phyloP scores from a whole-genome alignment of 2,797 vertebrate genomes.

The Pangasius larnaudii region DNA sequence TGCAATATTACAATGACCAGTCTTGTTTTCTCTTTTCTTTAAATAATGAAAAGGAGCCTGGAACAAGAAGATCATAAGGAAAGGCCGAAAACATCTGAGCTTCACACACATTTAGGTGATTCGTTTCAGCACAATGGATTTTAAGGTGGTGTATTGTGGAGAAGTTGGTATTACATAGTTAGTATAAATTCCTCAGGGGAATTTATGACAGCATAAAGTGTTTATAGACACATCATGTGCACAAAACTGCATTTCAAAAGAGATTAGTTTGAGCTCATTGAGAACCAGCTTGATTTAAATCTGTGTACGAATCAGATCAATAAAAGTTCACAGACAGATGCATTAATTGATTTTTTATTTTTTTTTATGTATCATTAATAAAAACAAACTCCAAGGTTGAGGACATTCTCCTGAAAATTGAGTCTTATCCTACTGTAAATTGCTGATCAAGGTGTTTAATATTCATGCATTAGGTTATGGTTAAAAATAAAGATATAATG shows the following conservation, averaged over 20 bases:
- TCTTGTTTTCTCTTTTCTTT: conserved; percentile 55
- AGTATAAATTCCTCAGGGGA: conserved; percentile 39
- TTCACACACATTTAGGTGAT: conserved; percentile 60
- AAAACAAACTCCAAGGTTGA: neutral
- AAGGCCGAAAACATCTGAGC: conserved; percentile 37
- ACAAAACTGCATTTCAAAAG: neutral
- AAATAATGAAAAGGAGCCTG: conserved; percentile 33
- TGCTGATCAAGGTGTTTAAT: neutral
- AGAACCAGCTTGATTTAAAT: neutral
- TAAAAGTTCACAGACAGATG: neutral
- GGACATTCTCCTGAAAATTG: neutral
- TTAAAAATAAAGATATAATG: neutral
- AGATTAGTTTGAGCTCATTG: neutral
- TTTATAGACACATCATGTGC: conserved; percentile 9
- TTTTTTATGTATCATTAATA: neutral
- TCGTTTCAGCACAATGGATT: conserved; percentile 58
- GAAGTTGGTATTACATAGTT: conserved; percentile 49
- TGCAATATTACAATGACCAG: conserved; percentile 57
- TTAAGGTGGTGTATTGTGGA: conserved; percentile 44
- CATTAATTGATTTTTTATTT: neutral
- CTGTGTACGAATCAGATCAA: neutral
- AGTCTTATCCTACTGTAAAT: neutral
- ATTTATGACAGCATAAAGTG: conserved; percentile 27
- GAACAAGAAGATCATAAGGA: conserved; percentile 57
- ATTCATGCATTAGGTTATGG: neutral